Base-by-base conservation (phyloP, 1,140 invertebrate genomes). In the Bathynomus jamesi region DNA sequence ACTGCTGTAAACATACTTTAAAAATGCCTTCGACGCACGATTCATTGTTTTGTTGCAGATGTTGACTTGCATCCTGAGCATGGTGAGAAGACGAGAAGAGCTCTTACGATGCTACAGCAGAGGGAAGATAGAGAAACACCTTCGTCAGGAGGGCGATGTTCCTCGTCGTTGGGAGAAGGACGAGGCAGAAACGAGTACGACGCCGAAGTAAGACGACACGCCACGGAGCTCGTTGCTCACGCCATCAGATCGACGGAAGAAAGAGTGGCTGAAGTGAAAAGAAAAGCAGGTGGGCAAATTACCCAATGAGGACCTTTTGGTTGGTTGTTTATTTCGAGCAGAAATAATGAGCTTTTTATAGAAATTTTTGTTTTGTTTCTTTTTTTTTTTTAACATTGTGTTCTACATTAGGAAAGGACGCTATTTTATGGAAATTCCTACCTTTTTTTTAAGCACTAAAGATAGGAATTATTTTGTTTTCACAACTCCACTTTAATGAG, bases 51-150 rank as follows among this genome's bases (percentile, higher is more conserved):
- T 69, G 72, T 76, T 79, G 4, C 81, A 88, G 87, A 96, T 96
- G 94, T 85, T 96, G 1, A 95, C 95, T 80, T 96, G 94, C 83
- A 96, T 97, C 72, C 86, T 96, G 73, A 93, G 92, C 30, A 96
- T 97, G 94, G 95, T 97, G 40, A 97, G 82, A 97, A 97, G 82
- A 97, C 95, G 2, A 95, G 96, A 80, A 83, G 91, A 64, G 94
- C 95, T 0, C 83, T 98, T 21, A 88, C 91, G 0, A 95, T 96
- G 65, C 82, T 97, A 17, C 94, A 97, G 80, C 91, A 94, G 78
- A 85, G 93, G 69, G 92, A 75, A 61, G 62, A 21, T 25, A 65
- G 28, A 65, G 71, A 28, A 61, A 17, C 25, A 27, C 28, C 66
- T 27, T 28, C 8, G 8, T 30, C 31, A 46, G 30, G 40, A 28